A percentile compares a stretch with the other conserved stretches of the same genome.
Conservation (phyloP, 2,797 vertebrate genomes). For the Botia almorhae region DNA sequence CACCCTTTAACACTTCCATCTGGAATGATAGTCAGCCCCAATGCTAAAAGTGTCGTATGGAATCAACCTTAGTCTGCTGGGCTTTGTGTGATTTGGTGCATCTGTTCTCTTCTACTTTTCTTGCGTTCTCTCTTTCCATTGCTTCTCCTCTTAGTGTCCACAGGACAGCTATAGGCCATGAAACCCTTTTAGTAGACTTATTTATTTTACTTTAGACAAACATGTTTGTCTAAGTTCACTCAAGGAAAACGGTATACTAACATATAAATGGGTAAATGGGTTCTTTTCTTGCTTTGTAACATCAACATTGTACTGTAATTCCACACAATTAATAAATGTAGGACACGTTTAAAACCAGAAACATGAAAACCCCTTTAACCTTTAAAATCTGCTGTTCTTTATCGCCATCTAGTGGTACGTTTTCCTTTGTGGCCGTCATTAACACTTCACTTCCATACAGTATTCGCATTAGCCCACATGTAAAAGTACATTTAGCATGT, state of each 20-base stretch:
- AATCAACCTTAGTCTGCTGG: conserved; percentile 48
- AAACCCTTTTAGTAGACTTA: not conserved
- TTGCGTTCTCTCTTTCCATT: not conserved
- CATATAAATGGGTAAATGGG: too few relatives aligned
- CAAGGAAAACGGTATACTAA: too few relatives aligned
- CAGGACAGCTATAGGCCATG: not conserved
- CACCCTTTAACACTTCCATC: conserved; percentile 65
- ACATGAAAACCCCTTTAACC: not conserved
- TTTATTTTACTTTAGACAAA: too few relatives aligned
- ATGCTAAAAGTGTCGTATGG: conserved; percentile 61
- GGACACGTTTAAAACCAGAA: not conserved
- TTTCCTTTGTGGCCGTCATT: not conserved
- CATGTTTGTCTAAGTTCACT: too few relatives aligned
- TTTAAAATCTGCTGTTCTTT: not conserved
- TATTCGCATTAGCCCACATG: too few relatives aligned
- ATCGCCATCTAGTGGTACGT: conserved; percentile 34
- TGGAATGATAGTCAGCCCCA: conserved; percentile 55
- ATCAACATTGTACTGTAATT: too few relatives aligned
- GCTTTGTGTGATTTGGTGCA: conserved; percentile 55
- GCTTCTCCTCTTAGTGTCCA: not conserved
- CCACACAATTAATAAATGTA: too few relatives aligned
- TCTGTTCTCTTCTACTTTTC: conserved; percentile 51
- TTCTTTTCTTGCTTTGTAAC: too few relatives aligned
- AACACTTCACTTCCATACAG: too few relatives aligned
- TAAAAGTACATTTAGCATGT: too few relatives aligned